Percentiles rank a stretch among this genome's conserved stretches.
Evolutionary conservation across 1,140 invertebrate species (phyloP).

Genomic region (Procambarus virginalis): DNA sequence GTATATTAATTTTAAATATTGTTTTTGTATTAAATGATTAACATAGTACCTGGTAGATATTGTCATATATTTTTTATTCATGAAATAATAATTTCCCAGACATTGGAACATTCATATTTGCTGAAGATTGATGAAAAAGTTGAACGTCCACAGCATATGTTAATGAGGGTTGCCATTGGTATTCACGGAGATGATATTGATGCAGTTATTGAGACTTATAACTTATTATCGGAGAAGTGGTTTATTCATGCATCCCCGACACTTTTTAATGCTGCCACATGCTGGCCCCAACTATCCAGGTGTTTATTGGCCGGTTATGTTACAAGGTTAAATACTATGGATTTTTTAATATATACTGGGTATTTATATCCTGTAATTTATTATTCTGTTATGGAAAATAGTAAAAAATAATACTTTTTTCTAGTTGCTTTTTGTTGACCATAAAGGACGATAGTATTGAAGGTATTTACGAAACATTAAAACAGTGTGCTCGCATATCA

Average conservation of each 20-base stretch:
- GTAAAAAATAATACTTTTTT: slow-evolving; percentile 62
- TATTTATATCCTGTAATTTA: too few species aligned
- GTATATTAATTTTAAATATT: neutral
- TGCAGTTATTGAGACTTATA: slow-evolving; percentile 96
- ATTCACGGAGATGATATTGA: slow-evolving; percentile 86
- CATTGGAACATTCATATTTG: slow-evolving; percentile 95
- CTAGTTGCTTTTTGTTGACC: slow-evolving; percentile 95
- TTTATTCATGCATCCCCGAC: slow-evolving; percentile 99
- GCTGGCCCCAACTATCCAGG: slow-evolving; percentile 89
- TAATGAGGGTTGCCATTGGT: slow-evolving; percentile 97
- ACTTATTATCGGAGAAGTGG: slow-evolving; percentile 94
- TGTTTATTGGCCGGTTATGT: too few species aligned
- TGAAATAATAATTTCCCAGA: slow-evolving; percentile 75
- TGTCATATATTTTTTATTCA: too few species aligned
- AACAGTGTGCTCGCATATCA: slow-evolving; percentile 95
- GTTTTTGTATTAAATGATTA: too few species aligned
- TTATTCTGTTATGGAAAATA: too few species aligned
- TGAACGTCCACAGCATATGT: slow-evolving; percentile 98
- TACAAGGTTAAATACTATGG: too few species aligned
- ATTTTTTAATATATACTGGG: too few species aligned
- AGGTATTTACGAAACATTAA: slow-evolving; percentile 97
- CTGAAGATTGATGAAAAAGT: slow-evolving; percentile 94
- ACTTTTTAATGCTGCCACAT: slow-evolving; percentile 95
- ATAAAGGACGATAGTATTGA: slow-evolving; percentile 98
- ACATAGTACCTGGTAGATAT: too few species aligned